Evolutionary conservation across 2,888 invertebrate genomes (phyloP), one percentile per base, ranked within the genome.

Genomic region (Orchestes rusci): DNA sequence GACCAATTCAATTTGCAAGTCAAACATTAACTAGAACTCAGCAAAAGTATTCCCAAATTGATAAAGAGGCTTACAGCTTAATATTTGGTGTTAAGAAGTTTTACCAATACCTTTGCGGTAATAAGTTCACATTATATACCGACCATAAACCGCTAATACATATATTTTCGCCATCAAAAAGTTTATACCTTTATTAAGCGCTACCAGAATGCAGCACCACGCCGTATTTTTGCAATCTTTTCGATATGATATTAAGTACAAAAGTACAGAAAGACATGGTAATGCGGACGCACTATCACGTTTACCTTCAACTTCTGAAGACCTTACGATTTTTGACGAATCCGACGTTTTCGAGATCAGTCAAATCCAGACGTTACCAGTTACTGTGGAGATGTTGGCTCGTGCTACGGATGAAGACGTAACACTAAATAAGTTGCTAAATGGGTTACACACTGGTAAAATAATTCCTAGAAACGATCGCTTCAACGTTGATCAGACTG

Each of bases 11-110:
- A 23, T 23, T 23, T 23, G 27, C 27, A 5, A 23, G 27, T 8
- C 49, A 48, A 39, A 35, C 35, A 13, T 15, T 51, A 2, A 32
- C 36, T 10, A 16, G 2, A 10, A 19, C 30, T 5, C 45, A 48
- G 39, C 16, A 43, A 35, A 43, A 44, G 15, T 48, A 48, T 38
- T 16, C 48, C 1, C 51, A 45, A 43, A 52, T 51, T 19, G 45
- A 51, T 31, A 48, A 50, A 27, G 48, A 50, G 29, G 48, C 52
- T 8, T 47, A 41, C 13, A 31, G 30, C 10, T 50, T 50, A 12
- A 43, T 52, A 27, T 52, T 39, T 8, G 52, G 39, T 8, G 33
- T 52, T 15, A 45, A 44, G 16, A 44, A 45, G 20, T 51, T 37
- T 45, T 32, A 48, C 27, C 17, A 45, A 12, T 45, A 35, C 41